Base-by-base conservation (phyloP, 2,888 invertebrate species). In the Euplagia quadripunctaria region DNA sequence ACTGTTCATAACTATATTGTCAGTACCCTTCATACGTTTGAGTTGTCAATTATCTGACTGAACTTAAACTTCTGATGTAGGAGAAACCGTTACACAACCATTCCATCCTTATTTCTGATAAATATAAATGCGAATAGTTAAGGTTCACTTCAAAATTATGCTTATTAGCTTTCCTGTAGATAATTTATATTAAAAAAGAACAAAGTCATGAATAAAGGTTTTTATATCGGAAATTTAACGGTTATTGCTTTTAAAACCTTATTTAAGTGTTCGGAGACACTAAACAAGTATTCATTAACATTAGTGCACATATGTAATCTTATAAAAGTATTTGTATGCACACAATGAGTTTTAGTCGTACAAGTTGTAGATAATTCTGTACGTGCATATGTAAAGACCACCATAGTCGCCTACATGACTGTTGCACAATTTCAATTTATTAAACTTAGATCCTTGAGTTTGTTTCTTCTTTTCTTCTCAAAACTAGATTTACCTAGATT, bases 211-310 rank as follows among this genome's bases (percentile, higher is more conserved):
- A 58, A 68, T 68, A 72, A 31, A 69, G 14, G 49, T 68, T 69
- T 73, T 70, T 49, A 63, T 70, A 73, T 73, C 66, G 51, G 68
- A 63, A 66, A 75, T 75, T 75, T 75, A 75, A 75, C 66, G 75
- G 65, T 75, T 72, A 75, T 75, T 75, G 63, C 69, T 69, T 75
- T 72, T 72, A 75, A 75, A 42, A 66, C 65, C 70, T 52, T 75
- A 69, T 71, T 72, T 72, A 75, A 71, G 69, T 75, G 69, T 65
- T 66, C 51, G 4, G 12, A 68, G 71, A 69, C 75, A 72, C 72
- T 64, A 69, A 72, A 69, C 64, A 63, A 55, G 49, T 55, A 64
- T 31, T 68, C 58, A 74, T 74, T 74, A 68, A 64, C 74, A 71
- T 74, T 71, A 74, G 67, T 65, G 68, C 67, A 71, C 46, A 49